phyloP scores from a whole-genome alignment of 2,888 invertebrate genomes.

The Ferrisia virgata region DNA sequence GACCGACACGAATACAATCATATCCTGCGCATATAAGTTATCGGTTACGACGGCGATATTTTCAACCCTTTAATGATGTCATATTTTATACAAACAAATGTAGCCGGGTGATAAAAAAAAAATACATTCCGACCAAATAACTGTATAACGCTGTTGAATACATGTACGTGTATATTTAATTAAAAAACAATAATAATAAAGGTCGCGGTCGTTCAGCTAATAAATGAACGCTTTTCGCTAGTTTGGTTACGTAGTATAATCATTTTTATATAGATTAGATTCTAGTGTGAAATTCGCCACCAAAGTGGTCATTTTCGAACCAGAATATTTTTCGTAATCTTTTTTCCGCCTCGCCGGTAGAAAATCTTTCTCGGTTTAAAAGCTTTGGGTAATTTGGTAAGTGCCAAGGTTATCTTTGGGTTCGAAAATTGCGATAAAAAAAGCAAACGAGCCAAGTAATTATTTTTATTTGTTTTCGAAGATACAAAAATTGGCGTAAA shows the following conservation, averaged over 20 bases:
- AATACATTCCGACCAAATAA: background rate
- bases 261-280: background rate
- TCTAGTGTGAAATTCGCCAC: background rate
- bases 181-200: conserved; percentile 5
- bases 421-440: background rate
- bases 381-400: background rate
- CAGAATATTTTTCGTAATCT: background rate
- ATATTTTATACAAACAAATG: background rate
- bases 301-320: background rate
- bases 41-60: background rate
- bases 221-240: background rate
- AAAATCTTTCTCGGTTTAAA: background rate
- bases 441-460: background rate
- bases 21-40: background rate
- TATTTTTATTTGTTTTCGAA: background rate
- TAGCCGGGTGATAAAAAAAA: background rate
- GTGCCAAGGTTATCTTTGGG: background rate
- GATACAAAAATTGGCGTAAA: background rate
- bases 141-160: background rate
- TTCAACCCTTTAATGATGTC: background rate
- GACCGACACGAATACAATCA: background rate
- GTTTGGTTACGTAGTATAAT: no score
- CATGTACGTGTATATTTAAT: background rate
- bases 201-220: background rate
- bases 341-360: background rate